Base-by-base conservation (phyloP, 2,797 vertebrate species). In the Hydrolagus colliei region DNA sequence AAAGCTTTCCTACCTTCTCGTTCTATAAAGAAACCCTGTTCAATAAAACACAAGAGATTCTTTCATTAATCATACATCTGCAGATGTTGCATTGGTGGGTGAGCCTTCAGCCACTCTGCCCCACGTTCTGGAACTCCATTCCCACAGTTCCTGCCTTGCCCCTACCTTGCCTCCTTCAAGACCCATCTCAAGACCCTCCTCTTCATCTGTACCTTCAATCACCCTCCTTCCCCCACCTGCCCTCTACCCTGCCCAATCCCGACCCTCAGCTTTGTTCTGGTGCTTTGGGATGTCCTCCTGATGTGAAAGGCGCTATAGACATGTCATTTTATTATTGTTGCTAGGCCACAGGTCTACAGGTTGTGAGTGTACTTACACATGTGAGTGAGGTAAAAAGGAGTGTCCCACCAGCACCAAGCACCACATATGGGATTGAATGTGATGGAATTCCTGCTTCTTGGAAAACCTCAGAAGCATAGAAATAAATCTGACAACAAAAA, bases 391-490 rank as follows among this genome's bases (percentile, higher is more conserved):
- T 91, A 68, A 86, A 62, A 71, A 94, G 27, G 89, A 96, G 95
- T 0, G 92, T 93, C 82, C 93, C 86, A 0, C 95, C 95, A 12
- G 90, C 88, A 73, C 95, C 96, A 86, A 96, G 86, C 2, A 92
- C 93, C 0, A 89, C 88, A 0, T 95, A 95, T 35, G 88, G 90
- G 67, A 92, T 90, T 88, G 93, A 90, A 32, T 87, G 9, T n/a
- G 91, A 86, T 3, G 89, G 86, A 72, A 97, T 94, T 86, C 95
- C 95, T 68, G 93, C 94, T 0, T 90, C 91, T 63, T 87, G 88
- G 86, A 96, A 95, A 86, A 96, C 90, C 8, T 91, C 92, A 87
- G 92, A 94, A 35, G 94, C 94, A 86, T 96, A 97, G 87, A 93
- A 94, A 90, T 94, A 96, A 84, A 97, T 93, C 95, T 96, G 89